phyloP scores from a whole-genome alignment of 37 sponge, comb jelly and placozoan species.

The Ianthella basta region DNA sequence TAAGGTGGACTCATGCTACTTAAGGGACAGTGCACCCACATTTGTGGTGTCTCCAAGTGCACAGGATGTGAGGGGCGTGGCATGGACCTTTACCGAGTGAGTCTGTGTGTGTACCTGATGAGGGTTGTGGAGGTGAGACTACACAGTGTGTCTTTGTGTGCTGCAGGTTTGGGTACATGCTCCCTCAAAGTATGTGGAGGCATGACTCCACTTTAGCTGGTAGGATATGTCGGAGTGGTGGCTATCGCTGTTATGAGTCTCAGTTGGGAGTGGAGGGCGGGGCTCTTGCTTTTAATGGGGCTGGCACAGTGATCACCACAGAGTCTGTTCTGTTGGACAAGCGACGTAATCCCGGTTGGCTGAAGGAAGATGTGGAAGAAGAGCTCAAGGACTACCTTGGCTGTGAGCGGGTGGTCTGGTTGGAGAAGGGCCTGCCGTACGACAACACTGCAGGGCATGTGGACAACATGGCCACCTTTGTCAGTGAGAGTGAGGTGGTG shows the following conservation, averaged over 20 bases:
- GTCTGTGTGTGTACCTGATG: too few relatives aligned
- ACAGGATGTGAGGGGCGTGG: too few relatives aligned
- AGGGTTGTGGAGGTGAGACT: too few relatives aligned
- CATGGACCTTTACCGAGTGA: too few relatives aligned
- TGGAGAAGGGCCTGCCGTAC: slow-evolving; percentile 9
- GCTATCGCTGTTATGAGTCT: not conserved
- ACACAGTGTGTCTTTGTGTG: too few relatives aligned
- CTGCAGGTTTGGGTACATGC: too few relatives aligned
- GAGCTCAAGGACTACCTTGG: not conserved
- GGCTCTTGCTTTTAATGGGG: slow-evolving; percentile 31
- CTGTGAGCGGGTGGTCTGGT: slow-evolving; percentile 14
- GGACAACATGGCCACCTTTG: slow-evolving; percentile 17
- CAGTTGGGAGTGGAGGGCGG: slow-evolving; percentile 25
- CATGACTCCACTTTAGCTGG: not conserved
- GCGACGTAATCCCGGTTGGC: not conserved
- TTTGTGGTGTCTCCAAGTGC: too few relatives aligned
- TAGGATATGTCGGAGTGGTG: not conserved
- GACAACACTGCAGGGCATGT: slow-evolving; percentile 1
- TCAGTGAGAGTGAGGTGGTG: slow-evolving; percentile 28
- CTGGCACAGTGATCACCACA: slow-evolving; percentile 33
- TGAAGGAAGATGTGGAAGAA: slow-evolving; percentile 18
- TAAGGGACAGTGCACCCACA: too few relatives aligned
- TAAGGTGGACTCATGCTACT: too few relatives aligned
- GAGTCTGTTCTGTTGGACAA: slow-evolving; percentile 21
- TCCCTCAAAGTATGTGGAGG: not conserved